Base-by-base conservation (phyloP, 2,888 invertebrate species). In the Stictocephala bisonia region DNA sequence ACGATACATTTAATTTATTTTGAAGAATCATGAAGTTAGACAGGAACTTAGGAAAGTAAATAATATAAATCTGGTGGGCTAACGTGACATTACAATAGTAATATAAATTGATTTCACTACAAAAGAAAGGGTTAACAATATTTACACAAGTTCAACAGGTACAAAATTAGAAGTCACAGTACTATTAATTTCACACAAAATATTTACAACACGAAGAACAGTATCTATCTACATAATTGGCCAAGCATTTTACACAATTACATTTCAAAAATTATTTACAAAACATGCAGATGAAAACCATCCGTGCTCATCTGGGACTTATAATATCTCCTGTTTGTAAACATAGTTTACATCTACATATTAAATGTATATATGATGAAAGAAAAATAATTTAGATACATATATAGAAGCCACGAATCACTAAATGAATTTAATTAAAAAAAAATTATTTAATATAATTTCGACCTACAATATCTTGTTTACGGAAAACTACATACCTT, bases 121-220 rank as follows among this genome's bases (percentile, higher is more conserved):
- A 60, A 20, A 35, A 40, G 27, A 27, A 60, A n/a, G n/a, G n/a
- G 60, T 35, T 60, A 60, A 60, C 60, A 60, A 60, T 60, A 60
- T 60, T 60, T 60, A 60, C 60, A 60, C 15, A 60, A 35, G 60
- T 35, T 40, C 60, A 60, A 60, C 60, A 60, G 60, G 60, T 60
- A 60, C 60, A 60, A 60, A 60, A 60, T 60, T 60, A 60, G 60
- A 60, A 35, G 60, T 60, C 60, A 20, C 29, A 60, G 35, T 31
- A 60, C 60, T 60, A 60, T 56, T 58, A 60, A 35, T 29, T 29
- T 60, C 60, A 60, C 31, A 26, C 27, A 56, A 29, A 60, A 60
- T 60, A 60, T 60, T 60, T 60, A 60, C 60, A 60, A 56, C 18
- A n/a, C 27, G 22, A 60, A 60, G 35, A 6, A 2, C 31, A 27